Evolutionary conservation across 2,797 vertebrate genomes (phyloP), one percentile per base, ranked within the genome.

Genomic region (Artibeus lituratus): DNA sequence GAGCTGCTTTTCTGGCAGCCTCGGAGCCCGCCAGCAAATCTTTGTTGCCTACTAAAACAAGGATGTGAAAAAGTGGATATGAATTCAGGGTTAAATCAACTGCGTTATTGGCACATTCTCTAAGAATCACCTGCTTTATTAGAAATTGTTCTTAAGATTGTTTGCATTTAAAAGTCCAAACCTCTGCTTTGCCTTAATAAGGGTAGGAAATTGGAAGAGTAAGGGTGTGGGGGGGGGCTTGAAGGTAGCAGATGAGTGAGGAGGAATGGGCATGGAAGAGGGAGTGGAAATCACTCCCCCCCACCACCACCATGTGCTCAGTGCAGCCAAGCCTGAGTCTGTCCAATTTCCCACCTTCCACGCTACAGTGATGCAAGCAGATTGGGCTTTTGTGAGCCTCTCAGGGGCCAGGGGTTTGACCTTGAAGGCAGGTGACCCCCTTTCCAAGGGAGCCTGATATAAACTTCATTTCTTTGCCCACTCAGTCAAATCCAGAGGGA

Each of bases 401-500:
- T 74, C 37, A 47, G 72, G 35, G 87, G 37, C 26, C 4, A 7
- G 39, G 9, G 10, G 7, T 88, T 94, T 89, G 72, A 78, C 76
- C 51, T 55, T 37, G 70, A 91, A 94, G 42, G 16, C 67, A 57
- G 69, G 26, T 32, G n/a, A 87, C 53, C 9, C 18, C 22, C 5
- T 21, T 12, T 24, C 5, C 47, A 57, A 74, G n/a, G 76, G 21
- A 39, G 42, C 37, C 37, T 62, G 44, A 32, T 26, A 87, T n/a
- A 93, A 80, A 83, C 44, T 90, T 69, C 49, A n/a, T 88, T 93
- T 80, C 82, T 88, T 88, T 67, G 47, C 39, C 42, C 24, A 26
- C 2, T 81, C 49, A 69, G 69, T 94, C 51, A 97, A 87, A 92
- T 72, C 59, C 86, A 89, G 82, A 82, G 51, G 53, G 73, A 72